Evolutionary conservation across 1,140 invertebrate genomes (phyloP).

Genomic region (Drosophila truncata): DNA sequence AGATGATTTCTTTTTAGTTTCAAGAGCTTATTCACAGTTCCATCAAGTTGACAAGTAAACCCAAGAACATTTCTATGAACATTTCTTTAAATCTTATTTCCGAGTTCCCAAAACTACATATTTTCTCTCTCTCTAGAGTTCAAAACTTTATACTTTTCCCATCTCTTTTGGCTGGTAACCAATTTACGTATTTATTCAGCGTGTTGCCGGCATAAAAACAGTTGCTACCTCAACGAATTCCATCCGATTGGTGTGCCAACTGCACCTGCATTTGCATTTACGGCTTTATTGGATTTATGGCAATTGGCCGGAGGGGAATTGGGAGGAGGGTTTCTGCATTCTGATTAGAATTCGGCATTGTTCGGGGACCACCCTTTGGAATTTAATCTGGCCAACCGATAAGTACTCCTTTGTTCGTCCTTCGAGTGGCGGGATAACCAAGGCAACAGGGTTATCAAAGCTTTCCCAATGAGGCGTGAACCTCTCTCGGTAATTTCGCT

Average conservation of each 20-base stretch:
- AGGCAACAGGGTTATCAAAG: conserved; percentile 2
- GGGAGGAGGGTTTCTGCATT: conserved; percentile 22
- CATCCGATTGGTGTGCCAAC: conserved; percentile 17
- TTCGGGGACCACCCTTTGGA: conserved; percentile 9
- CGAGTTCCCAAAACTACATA: too few species aligned
- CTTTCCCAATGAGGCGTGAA: conserved; percentile 9
- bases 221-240: conserved; percentile 39
- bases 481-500: neutral
- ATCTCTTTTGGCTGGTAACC: neutral
- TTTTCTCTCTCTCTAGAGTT: neutral
- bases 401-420: conserved; percentile 5
- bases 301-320: conserved; percentile 53
- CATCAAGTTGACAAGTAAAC: neutral
- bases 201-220: neutral
- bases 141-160: neutral
- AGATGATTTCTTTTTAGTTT: neutral
- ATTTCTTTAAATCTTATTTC: neutral
- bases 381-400: conserved; percentile 10
- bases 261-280: conserved; percentile 64
- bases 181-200: neutral
- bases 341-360: conserved; percentile 49
- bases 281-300: conserved; percentile 68
- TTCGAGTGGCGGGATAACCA: neutral
- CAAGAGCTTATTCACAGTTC: neutral
- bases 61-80: too few species aligned